Evolutionary conservation across 2,888 invertebrate species (phyloP).

Genomic region (Metopia argyrocephala): DNA sequence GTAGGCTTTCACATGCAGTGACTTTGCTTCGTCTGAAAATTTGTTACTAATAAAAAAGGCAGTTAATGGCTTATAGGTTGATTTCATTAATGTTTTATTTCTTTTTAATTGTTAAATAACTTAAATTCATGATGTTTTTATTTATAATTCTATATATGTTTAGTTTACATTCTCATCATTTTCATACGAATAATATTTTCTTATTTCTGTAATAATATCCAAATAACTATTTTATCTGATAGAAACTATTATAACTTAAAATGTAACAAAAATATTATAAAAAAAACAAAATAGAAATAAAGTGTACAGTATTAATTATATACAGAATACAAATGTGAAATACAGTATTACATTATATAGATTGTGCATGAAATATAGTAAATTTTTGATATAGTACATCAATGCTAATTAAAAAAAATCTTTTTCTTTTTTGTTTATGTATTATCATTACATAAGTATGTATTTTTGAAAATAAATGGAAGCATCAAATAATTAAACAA

Average conservation of each 20-base stretch:
- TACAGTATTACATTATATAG: no score
- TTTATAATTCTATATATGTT: no score
- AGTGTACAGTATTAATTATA: neutral
- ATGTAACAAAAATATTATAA: neutral
- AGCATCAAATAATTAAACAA: constrained; percentile 1
- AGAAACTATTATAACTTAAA: constrained; percentile 13
- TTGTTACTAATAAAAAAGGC: neutral
- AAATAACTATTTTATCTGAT: constrained; percentile 2
- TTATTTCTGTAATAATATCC: constrained; percentile 5
- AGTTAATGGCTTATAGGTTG: neutral
- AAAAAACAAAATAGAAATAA: constrained; percentile 9
- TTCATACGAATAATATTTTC: constrained; percentile 31
- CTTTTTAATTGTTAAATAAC: constrained; percentile 54
- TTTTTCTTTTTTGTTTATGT: no score
- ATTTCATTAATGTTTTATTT: constrained; percentile 10
- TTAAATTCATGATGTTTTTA: constrained; percentile 47
- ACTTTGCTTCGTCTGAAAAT: neutral
- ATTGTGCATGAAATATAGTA: no score
- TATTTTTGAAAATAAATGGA: neutral
- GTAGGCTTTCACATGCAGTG: neutral
- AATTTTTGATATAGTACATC: no score
- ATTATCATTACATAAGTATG: no score
- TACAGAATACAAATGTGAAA: neutral
- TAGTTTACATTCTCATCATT: constrained; percentile 24
- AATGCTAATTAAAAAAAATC: no score